Percentiles rank a stretch among this genome's conserved stretches.
phyloP scores from a whole-genome alignment of 2,888 invertebrate species.

The Sinelater perroti region DNA sequence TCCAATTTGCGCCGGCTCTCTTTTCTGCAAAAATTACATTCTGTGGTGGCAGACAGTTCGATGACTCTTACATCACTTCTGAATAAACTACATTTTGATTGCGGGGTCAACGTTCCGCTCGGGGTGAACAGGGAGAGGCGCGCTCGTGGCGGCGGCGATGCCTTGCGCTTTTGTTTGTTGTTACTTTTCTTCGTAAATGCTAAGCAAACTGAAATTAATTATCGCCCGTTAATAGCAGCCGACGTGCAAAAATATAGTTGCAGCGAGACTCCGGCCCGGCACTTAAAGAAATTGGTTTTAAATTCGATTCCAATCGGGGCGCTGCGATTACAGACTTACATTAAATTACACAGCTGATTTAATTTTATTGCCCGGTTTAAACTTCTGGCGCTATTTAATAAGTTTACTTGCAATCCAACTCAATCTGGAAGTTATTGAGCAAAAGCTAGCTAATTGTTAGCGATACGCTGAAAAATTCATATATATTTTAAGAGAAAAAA shows the following conservation, averaged over 20 bases:
- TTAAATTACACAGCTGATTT: neutral
- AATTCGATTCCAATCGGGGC: slow-evolving; percentile 2
- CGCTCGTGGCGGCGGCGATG: no score
- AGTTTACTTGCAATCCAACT: neutral
- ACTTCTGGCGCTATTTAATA: no score
- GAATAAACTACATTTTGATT: slow-evolving; percentile 22
- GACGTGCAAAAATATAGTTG: neutral
- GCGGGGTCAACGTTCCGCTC: slow-evolving; percentile 20
- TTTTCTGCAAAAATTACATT: neutral
- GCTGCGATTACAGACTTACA: neutral
- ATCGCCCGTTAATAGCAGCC: neutral
- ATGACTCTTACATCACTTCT: slow-evolving; percentile 16
- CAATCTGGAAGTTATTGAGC: neutral
- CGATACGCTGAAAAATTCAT: no score
- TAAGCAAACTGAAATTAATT: neutral
- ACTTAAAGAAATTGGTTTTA: slow-evolving; percentile 16
- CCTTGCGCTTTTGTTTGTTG: neutral
- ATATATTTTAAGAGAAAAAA: no score
- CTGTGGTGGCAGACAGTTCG: slow-evolving; percentile 5
- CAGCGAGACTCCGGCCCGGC: neutral
- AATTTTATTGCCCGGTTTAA: neutral
- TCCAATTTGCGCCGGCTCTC: no score
- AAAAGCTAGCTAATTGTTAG: no score
- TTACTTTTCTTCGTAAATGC: neutral
- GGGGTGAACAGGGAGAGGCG: slow-evolving; percentile 10